phyloP scores from a whole-genome alignment of 2,888 invertebrate genomes.

The Drosophila hamatofila region DNA sequence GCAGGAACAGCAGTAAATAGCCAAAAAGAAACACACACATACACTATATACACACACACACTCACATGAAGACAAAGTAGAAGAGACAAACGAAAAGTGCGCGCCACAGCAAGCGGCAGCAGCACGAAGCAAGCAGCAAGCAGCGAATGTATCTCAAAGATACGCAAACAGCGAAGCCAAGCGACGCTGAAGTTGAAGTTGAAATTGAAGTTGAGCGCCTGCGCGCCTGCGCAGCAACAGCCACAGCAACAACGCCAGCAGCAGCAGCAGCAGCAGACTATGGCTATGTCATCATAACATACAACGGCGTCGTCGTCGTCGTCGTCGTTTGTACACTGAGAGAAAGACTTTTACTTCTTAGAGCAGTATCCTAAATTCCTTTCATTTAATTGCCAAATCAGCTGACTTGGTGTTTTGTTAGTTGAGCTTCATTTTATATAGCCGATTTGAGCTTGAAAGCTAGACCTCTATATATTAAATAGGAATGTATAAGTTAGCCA shows the following conservation, averaged over 20 bases:
- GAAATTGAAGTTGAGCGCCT: conserved; percentile 42
- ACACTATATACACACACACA: conserved; percentile 24
- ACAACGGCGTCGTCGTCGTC: conserved; percentile 34
- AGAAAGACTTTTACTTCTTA: conserved; percentile 10
- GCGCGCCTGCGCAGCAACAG: conserved; percentile 48
- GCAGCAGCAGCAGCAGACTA: conserved; percentile 24
- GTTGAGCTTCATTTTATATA: too few species aligned
- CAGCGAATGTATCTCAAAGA: conserved; percentile 59
- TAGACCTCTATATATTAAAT: too few species aligned
- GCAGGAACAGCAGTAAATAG: conserved; percentile 64
- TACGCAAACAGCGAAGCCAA: conserved; percentile 43
- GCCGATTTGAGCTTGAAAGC: too few species aligned
- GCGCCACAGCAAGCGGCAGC: conserved; percentile 53
- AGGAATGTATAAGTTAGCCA: too few species aligned
- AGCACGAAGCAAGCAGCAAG: conserved; percentile 26
- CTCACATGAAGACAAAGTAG: conserved; percentile 45
- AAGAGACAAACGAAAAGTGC: conserved; percentile 56
- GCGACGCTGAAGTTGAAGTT: conserved; percentile 35
- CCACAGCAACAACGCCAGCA: conserved; percentile 8
- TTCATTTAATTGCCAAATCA: neutral
- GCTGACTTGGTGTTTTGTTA: neutral
- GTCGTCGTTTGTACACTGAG: conserved; percentile 39
- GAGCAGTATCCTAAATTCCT: neutral
- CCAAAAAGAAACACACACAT: conserved; percentile 51
- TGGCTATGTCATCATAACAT: conserved; percentile 75